These are phyloP conservation scores for Cephus runcator DNA, from an alignment of 2,888 invertebrate genomes.

Conservation along the genomic window DNA sequence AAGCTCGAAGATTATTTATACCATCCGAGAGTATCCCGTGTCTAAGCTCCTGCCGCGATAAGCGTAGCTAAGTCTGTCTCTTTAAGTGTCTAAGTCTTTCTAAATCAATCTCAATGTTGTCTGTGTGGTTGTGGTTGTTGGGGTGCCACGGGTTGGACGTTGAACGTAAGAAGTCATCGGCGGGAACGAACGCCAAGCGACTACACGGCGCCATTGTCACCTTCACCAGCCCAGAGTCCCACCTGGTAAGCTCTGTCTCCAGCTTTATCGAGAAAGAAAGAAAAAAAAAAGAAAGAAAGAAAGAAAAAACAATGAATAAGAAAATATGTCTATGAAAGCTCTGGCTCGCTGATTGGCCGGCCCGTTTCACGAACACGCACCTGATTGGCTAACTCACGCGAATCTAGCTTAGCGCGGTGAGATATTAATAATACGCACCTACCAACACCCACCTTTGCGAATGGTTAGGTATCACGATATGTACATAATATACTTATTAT, in stretches of 20 bases:
- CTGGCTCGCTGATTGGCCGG: constrained; percentile 52
- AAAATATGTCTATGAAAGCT: constrained; percentile 37
- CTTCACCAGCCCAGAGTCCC: constrained; percentile 72
- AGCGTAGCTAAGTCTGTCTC: background rate
- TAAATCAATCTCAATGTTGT: constrained; percentile 22
- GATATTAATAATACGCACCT: constrained; percentile 10
- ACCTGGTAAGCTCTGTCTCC: constrained; percentile 67
- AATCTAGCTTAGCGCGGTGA: constrained; percentile 36
- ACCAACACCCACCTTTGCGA: constrained; percentile 42
- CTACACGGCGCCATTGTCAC: constrained; percentile 67
- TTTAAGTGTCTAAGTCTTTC: constrained; percentile 3
- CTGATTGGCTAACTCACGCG: constrained; percentile 46
- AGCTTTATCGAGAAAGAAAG: constrained; percentile 35
- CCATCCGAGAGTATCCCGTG: too few relatives aligned
- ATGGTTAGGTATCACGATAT: constrained; percentile 26
- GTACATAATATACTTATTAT: background rate
- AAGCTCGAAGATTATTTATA: too few relatives aligned
- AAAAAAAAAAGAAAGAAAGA: constrained; percentile 6
- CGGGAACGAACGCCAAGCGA: constrained; percentile 57
- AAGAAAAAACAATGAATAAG: constrained; percentile 16
- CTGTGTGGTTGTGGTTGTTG: constrained; percentile 24
- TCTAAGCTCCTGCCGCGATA: too few relatives aligned
- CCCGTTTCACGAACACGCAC: constrained; percentile 46
- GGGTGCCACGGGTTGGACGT: constrained; percentile 36
- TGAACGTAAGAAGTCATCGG: constrained; percentile 51